phyloP scores from a whole-genome alignment of 2,888 invertebrate species.

The Drosophila bunnanda region DNA sequence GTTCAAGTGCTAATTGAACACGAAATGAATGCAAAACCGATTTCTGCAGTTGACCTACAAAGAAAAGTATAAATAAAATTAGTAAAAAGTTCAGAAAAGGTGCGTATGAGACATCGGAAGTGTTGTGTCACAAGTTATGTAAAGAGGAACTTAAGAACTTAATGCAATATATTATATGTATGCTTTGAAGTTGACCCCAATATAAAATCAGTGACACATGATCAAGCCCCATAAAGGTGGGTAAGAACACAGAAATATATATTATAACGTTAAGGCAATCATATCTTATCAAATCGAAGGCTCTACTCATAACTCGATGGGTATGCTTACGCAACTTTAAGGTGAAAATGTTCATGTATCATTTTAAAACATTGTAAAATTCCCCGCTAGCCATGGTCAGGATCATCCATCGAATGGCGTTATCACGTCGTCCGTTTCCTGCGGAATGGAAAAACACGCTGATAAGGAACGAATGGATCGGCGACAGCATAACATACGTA shows the following conservation, averaged over 20 bases:
- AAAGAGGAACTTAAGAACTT: background rate
- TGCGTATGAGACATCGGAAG: conserved; percentile 12
- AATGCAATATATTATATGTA: background rate
- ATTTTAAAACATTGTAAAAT: conserved; percentile 1
- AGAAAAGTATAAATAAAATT: conserved; percentile 22
- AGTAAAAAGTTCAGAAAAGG: conserved; percentile 5
- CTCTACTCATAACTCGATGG: conserved; percentile 16
- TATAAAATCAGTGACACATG: conserved; percentile 15
- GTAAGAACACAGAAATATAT: conserved; percentile 8
- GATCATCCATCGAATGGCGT: conserved; percentile 43
- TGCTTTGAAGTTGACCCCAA: conserved; percentile 7
- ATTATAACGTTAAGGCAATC: background rate
- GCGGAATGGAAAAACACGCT: conserved; percentile 3
- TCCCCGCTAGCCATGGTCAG: conserved; percentile 56
- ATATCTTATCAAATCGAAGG: conserved; percentile 48
- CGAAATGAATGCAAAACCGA: conserved; percentile 52
- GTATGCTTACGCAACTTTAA: conserved; percentile 6
- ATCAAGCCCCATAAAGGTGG: conserved; percentile 5
- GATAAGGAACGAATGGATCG: conserved; percentile 21
- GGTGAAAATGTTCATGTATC: conserved; percentile 7
- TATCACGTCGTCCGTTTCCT: conserved; percentile 20
- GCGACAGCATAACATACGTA: conserved; percentile 9
- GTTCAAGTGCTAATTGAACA: conserved; percentile 71
- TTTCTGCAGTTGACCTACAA: conserved; percentile 58
- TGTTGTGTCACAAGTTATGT: background rate